phyloP scores from a whole-genome alignment of 2,888 invertebrate genomes.

The Ommatoiulus sabulosus region DNA sequence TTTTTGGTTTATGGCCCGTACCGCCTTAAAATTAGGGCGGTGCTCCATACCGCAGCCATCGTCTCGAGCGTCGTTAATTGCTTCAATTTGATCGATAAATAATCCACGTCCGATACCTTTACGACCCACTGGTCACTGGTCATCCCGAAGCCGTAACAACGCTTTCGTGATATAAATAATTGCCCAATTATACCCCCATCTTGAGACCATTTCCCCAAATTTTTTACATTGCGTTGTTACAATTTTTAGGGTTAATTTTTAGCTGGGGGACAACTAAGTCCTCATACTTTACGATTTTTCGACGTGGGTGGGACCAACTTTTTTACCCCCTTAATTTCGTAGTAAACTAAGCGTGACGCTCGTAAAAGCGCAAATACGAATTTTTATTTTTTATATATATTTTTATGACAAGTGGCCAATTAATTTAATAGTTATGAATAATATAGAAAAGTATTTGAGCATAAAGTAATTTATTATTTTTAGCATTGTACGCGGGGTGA shows the following conservation, averaged over 20 bases:
- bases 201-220: neutral
- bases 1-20: too few species aligned
- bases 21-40: too few species aligned
- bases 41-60: too few species aligned
- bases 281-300: neutral
- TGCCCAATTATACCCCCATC: neutral
- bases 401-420: neutral
- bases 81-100: too few species aligned
- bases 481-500: neutral
- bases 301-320: conserved; percentile 17
- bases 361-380: neutral
- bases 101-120: too few species aligned
- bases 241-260: neutral
- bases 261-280: neutral
- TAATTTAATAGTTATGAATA: conserved; percentile 36
- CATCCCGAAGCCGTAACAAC: neutral
- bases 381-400: too few species aligned
- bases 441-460: neutral
- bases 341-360: conserved; percentile 6
- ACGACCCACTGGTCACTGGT: too few species aligned
- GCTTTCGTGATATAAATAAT: neutral
- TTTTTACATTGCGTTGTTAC: conserved; percentile 11
- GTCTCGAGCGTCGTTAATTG: too few species aligned
- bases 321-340: neutral
- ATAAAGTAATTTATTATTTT: neutral